Percentiles rank a stretch among this genome's conserved stretches.
Evolutionary conservation across 2,888 invertebrate genomes (phyloP).

Genomic region (Dasysyrphus tricinctus): DNA sequence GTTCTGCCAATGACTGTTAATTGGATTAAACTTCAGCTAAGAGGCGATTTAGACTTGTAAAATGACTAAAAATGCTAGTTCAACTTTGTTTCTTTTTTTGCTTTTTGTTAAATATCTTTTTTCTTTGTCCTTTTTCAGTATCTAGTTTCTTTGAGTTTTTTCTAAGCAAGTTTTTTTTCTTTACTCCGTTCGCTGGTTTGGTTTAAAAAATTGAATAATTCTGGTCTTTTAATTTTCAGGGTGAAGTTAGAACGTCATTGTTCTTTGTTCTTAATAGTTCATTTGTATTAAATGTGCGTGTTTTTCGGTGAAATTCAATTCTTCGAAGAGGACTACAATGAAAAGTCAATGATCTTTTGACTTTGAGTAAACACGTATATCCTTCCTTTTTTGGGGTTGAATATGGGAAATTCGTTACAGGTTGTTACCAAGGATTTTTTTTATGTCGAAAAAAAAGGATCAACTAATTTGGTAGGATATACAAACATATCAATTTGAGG

Average conservation of each 20-base stretch:
- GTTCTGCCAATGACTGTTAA: conserved; percentile 70
- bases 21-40: conserved; percentile 70
- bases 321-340: not conserved
- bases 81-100: not conserved
- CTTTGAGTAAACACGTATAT: not conserved
- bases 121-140: not conserved
- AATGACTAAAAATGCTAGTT: conserved; percentile 46
- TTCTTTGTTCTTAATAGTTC: conserved; percentile 7
- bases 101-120: not conserved
- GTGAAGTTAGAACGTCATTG: conserved; percentile 2
- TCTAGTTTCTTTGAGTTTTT: not conserved
- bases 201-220: not conserved
- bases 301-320: conserved; percentile 8
- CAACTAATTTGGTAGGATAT: too few species aligned
- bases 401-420: too few species aligned
- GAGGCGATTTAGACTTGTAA: conserved; percentile 59
- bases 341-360: conserved; percentile 4
- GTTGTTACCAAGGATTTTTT: too few species aligned
- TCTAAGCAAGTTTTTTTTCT: too few species aligned
- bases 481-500: too few species aligned
- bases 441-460: too few species aligned
- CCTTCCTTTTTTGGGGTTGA: too few species aligned
- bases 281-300: not conserved
- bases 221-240: not conserved
- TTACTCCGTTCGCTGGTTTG: not conserved